Evolutionary conservation across 2,113 vertebrate species (phyloP).

Genomic region (Plecotus auritus): DNA sequence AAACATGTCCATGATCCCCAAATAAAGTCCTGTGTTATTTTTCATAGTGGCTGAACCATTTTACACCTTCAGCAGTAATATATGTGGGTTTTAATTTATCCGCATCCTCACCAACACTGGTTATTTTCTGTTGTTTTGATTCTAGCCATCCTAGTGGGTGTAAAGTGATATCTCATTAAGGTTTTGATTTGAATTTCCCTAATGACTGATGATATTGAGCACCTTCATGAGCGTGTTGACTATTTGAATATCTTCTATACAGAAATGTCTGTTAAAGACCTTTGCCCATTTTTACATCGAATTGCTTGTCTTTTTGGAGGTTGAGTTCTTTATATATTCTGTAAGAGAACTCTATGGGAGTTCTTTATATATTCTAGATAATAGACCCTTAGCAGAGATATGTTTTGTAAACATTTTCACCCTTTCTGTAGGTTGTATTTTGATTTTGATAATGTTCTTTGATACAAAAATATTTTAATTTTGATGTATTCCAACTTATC

Average conservation of each 20-base stretch:
- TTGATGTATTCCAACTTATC: not conserved
- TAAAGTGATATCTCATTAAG: not conserved
- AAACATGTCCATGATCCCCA: not conserved
- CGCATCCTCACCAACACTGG: not conserved
- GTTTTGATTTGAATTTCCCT: not conserved
- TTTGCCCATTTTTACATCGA: not conserved
- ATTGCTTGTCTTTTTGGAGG: not conserved
- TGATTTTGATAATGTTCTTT: not conserved
- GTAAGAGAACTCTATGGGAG: not conserved
- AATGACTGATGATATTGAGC: not conserved
- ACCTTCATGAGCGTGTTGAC: not conserved
- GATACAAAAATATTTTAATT: not conserved
- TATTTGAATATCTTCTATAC: not conserved
- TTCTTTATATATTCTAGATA: not conserved
- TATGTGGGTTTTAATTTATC: not conserved
- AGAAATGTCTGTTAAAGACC: not conserved
- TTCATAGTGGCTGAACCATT: not conserved
- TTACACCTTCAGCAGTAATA: not conserved
- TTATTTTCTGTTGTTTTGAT: slow-evolving; percentile 4
- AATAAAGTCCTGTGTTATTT: not conserved
- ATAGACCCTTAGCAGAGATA: not conserved
- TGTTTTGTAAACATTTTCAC: not conserved
- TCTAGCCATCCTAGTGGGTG: not conserved
- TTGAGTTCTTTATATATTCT: not conserved
- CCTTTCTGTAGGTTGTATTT: not conserved